phyloP scores from a whole-genome alignment of 2,797 vertebrate genomes.

The Paramormyrops hopkinsi region DNA sequence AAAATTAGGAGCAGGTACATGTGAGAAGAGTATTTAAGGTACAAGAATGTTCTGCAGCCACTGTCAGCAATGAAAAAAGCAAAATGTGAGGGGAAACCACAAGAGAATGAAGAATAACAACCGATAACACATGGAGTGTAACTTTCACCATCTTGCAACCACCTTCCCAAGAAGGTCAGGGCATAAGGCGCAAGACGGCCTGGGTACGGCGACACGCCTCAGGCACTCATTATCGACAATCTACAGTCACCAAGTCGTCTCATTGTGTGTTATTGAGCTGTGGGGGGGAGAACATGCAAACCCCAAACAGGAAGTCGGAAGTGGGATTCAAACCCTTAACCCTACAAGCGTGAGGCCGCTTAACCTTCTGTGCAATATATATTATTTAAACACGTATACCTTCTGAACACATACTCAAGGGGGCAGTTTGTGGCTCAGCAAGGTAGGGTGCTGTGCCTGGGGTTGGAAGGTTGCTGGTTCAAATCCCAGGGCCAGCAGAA shows the following conservation, averaged over 20 bases:
- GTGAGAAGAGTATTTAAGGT: background rate
- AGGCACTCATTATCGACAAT: background rate
- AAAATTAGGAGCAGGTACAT: background rate
- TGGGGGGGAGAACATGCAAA: background rate
- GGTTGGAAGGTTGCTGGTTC: background rate
- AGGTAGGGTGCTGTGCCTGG: background rate
- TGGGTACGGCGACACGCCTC: background rate
- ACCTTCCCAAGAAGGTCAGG: background rate
- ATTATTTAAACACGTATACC: background rate
- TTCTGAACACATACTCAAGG: background rate
- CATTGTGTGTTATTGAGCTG: background rate
- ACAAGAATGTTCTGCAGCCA: background rate
- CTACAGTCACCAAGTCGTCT: background rate
- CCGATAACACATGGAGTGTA: background rate
- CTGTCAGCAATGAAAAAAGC: background rate
- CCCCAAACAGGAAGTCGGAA: background rate
- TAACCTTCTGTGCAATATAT: background rate
- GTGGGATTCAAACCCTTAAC: background rate
- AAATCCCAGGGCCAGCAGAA: background rate
- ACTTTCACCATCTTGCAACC: background rate
- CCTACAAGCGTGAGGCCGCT: background rate
- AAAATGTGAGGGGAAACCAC: background rate
- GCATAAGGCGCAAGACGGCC: background rate
- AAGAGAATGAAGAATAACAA: background rate
- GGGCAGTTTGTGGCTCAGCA: background rate